These are phyloP conservation scores for Myotis planiceps DNA, from an alignment of 2,797 vertebrate genomes.

Conservation along the genomic window DNA sequence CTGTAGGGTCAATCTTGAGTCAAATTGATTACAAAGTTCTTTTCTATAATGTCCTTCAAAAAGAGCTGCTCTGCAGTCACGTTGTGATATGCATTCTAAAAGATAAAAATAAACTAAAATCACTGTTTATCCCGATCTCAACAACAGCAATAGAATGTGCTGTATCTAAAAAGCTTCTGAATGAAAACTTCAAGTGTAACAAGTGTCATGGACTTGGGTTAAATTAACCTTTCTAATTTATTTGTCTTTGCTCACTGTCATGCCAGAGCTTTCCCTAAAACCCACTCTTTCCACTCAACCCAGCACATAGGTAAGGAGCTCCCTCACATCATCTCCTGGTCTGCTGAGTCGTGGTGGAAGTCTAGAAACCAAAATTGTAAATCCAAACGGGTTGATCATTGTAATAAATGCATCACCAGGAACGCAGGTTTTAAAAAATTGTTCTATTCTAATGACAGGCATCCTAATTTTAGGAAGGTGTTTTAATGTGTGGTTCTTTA, in stretches of 20 bases:
- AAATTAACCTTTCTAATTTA: background rate
- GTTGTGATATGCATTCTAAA: slow-evolving; percentile 89
- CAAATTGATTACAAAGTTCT: slow-evolving; percentile 87
- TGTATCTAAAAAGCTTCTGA: background rate
- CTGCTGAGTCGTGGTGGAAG: background rate
- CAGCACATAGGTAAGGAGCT: background rate
- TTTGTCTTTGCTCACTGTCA: background rate
- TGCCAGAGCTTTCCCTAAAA: background rate
- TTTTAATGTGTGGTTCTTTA: background rate
- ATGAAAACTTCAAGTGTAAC: background rate
- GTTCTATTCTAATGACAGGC: background rate
- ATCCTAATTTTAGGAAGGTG: background rate
- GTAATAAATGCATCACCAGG: background rate
- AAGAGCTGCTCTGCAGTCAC: slow-evolving; percentile 88
- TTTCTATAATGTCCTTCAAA: slow-evolving; percentile 88
- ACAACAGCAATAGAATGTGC: background rate
- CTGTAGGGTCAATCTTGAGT: slow-evolving; percentile 80
- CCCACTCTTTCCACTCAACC: background rate
- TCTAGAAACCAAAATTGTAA: background rate
- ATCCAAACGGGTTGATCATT: background rate
- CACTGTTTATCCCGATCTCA: background rate
- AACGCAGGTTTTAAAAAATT: background rate
- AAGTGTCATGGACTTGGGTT: background rate
- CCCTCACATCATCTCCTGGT: background rate
- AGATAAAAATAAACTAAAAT: slow-evolving; percentile 43